Percentiles rank a stretch among this genome's conserved stretches.
phyloP scores from a whole-genome alignment of 2,888 invertebrate genomes.

The Leptura quadrifasciata region DNA sequence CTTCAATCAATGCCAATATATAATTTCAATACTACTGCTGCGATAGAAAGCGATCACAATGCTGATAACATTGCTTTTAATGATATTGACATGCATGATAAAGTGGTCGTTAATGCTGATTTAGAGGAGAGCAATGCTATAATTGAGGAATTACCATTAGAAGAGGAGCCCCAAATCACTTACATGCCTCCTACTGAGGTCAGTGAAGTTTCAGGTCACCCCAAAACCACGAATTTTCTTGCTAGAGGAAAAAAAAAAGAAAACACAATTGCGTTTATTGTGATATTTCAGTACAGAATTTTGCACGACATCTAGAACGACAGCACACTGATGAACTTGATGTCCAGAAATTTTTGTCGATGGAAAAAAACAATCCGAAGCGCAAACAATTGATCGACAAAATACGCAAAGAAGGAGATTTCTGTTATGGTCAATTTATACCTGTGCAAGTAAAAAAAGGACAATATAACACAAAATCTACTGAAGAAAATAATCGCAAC shows the following conservation, averaged over 20 bases:
- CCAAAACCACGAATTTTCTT: too few relatives aligned
- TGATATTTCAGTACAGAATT: neutral
- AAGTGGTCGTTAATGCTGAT: too few relatives aligned
- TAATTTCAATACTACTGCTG: neutral
- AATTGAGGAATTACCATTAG: too few relatives aligned
- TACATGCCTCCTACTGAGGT: too few relatives aligned
- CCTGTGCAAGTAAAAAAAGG: neutral
- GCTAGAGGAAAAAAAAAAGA: neutral
- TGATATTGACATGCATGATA: too few relatives aligned
- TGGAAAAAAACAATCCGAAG: neutral
- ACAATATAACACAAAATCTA: neutral
- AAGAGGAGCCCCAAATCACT: too few relatives aligned
- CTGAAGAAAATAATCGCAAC: neutral
- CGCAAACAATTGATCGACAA: constrained; percentile 12
- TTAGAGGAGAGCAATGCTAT: too few relatives aligned
- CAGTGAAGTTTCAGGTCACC: too few relatives aligned
- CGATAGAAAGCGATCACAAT: too few relatives aligned
- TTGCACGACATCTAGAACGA: constrained; percentile 27
- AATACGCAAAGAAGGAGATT: constrained; percentile 24
- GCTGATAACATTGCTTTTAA: too few relatives aligned
- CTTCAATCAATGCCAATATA: neutral
- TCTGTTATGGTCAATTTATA: neutral
- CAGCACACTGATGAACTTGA: constrained; percentile 8
- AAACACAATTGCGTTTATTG: constrained; percentile 26
- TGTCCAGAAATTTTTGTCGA: constrained; percentile 16